phyloP scores from a whole-genome alignment of 2,888 invertebrate species.

The Graphium colonna region DNA sequence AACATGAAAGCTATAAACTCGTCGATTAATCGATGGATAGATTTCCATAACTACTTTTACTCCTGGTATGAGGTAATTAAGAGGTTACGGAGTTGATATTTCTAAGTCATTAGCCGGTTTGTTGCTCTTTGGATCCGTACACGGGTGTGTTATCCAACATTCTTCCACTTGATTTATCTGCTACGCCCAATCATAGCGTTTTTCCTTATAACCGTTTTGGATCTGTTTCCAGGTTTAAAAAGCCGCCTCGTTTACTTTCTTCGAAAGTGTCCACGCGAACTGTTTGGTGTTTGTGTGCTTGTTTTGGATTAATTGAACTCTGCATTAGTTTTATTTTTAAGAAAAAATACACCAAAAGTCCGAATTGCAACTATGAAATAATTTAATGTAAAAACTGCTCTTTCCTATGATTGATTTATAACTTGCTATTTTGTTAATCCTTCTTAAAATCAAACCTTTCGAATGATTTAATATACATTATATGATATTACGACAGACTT shows the following conservation, averaged over 20 bases:
- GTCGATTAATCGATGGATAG: slow-evolving; percentile 34
- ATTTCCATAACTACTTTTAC: slow-evolving; percentile 50
- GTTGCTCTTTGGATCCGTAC: slow-evolving; percentile 40
- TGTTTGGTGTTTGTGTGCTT: not conserved
- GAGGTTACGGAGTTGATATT: slow-evolving; percentile 40
- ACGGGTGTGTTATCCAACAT: slow-evolving; percentile 13
- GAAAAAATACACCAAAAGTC: no score
- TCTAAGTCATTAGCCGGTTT: slow-evolving; percentile 57
- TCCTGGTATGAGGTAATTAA: slow-evolving; percentile 46
- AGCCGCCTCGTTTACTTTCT: not conserved
- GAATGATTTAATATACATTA: no score
- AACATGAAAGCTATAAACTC: not conserved
- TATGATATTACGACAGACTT: no score
- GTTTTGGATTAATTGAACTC: not conserved
- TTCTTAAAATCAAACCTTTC: no score
- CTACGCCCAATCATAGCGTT: slow-evolving; percentile 66
- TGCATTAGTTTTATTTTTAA: no score
- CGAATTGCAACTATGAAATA: no score
- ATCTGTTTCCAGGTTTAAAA: not conserved
- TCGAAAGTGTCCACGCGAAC: not conserved
- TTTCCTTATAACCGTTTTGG: slow-evolving; percentile 38
- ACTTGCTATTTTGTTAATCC: no score
- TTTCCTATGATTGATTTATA: no score
- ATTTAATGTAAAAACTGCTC: no score
- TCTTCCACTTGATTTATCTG: slow-evolving; percentile 33